A percentile compares a stretch with the other conserved stretches of the same genome.
Evolutionary conservation across 2,113 vertebrate genomes (phyloP).

Genomic region (Pseudorectes ferrugineus): DNA sequence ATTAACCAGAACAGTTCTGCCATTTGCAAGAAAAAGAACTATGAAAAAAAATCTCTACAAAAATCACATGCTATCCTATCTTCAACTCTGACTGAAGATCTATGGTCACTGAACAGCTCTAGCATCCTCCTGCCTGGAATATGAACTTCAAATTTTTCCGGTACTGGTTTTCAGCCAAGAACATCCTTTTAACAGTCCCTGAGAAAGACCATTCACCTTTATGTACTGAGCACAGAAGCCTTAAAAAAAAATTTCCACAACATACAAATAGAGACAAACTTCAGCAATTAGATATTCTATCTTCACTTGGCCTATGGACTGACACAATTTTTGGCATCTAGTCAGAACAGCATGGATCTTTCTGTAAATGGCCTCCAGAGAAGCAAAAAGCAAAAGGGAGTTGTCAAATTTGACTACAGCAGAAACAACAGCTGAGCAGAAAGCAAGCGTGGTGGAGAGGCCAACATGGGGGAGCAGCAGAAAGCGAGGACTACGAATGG

Average conservation of each 20-base stretch:
- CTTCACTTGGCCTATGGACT: not conserved
- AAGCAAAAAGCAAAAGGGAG: not conserved
- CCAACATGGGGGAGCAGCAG: not conserved
- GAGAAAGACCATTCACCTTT: conserved; percentile 6
- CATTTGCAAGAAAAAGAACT: not conserved
- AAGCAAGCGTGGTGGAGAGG: not conserved
- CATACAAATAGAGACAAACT: not conserved
- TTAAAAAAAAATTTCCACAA: not conserved
- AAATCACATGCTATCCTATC: not conserved
- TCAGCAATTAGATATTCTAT: not conserved
- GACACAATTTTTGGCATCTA: not conserved
- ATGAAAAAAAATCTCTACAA: not conserved
- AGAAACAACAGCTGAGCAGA: not conserved
- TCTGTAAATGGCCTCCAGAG: not conserved
- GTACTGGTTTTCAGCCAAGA: not conserved
- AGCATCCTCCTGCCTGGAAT: not conserved
- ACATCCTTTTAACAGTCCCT: not conserved
- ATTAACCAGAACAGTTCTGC: not conserved
- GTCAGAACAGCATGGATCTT: not conserved
- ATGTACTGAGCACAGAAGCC: not conserved
- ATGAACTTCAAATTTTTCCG: not conserved
- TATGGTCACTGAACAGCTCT: not conserved
- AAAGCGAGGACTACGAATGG: not conserved
- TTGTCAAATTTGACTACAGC: not conserved
- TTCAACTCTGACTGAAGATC: not conserved